Evolutionary conservation across 1,140 invertebrate species (phyloP).

Genomic region (Ridgeia piscesae): DNA sequence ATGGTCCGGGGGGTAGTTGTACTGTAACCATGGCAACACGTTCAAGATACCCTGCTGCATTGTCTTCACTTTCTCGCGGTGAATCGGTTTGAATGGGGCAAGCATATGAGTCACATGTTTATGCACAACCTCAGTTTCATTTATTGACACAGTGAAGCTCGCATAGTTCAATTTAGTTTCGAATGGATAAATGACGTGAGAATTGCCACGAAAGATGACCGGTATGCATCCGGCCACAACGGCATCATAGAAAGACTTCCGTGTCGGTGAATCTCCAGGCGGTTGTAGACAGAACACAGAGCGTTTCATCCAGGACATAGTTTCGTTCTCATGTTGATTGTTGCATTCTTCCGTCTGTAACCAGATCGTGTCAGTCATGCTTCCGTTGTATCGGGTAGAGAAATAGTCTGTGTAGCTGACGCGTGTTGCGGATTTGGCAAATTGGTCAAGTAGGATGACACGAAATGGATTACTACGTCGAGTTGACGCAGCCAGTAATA

Average conservation of each 20-base stretch:
- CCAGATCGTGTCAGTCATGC: conserved; percentile 30
- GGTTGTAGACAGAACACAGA: conserved; percentile 45
- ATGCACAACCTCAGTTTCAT: conserved; percentile 11
- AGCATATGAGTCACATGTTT: conserved; percentile 27
- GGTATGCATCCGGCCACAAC: conserved; percentile 45
- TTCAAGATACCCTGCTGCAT: conserved; percentile 32
- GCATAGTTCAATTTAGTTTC: conserved; percentile 32
- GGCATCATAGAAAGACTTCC: conserved; percentile 46
- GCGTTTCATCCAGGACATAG: conserved; percentile 42
- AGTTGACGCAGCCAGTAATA: conserved; percentile 24
- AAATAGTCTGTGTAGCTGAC: neutral
- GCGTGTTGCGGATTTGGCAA: conserved; percentile 30
- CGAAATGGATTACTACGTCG: conserved; percentile 30
- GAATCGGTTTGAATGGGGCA: conserved; percentile 31
- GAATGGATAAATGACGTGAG: conserved; percentile 37
- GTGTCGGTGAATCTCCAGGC: conserved; percentile 43
- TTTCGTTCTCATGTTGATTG: conserved; percentile 26
- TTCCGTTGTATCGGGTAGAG: neutral
- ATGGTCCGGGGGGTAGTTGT: conserved; percentile 24
- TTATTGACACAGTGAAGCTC: conserved; percentile 36
- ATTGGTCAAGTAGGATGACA: conserved; percentile 36
- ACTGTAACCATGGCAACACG: conserved; percentile 40
- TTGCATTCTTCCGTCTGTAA: conserved; percentile 38
- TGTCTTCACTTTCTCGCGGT: conserved; percentile 25
- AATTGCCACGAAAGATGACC: conserved; percentile 35